Percentiles rank a stretch among this genome's conserved stretches.
Evolutionary conservation across 2,888 invertebrate genomes (phyloP).

Genomic region (Acronicta leporina): DNA sequence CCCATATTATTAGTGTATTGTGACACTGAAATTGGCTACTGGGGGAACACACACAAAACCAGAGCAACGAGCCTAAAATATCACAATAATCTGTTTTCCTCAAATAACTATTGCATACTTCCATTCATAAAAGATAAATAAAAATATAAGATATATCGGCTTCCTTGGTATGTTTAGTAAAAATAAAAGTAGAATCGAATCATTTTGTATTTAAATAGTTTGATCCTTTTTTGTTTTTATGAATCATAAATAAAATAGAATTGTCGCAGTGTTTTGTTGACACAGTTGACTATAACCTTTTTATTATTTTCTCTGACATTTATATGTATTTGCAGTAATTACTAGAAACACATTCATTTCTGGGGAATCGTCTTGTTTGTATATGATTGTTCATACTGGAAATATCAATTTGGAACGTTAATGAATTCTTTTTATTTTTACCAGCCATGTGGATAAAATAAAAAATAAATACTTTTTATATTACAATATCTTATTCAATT

Average conservation of each 20-base stretch:
- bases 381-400: not conserved
- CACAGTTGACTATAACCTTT: constrained; percentile 6
- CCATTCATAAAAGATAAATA: not conserved
- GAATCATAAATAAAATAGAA: constrained; percentile 1
- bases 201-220: not conserved
- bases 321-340: constrained; percentile 9
- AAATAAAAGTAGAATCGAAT: not conserved
- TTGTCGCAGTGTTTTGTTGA: not conserved
- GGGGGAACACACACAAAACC: not conserved
- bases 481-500: too few species aligned
- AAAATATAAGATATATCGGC: too few species aligned
- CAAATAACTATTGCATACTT: constrained; percentile 11
- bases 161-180: too few species aligned
- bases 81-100: not conserved
- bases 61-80: constrained; percentile 6
- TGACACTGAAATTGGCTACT: not conserved
- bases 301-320: constrained; percentile 18
- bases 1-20: not conserved
- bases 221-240: constrained; percentile 1
- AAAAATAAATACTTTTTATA: too few species aligned
- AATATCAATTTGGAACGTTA: not conserved
- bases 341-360: constrained; percentile 4
- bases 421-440: not conserved
- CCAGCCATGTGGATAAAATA: too few species aligned
- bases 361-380: constrained; percentile 9